These are phyloP conservation scores for Urocolius indicus DNA, from an alignment of 2,113 vertebrate species.

Conservation along the genomic window DNA sequence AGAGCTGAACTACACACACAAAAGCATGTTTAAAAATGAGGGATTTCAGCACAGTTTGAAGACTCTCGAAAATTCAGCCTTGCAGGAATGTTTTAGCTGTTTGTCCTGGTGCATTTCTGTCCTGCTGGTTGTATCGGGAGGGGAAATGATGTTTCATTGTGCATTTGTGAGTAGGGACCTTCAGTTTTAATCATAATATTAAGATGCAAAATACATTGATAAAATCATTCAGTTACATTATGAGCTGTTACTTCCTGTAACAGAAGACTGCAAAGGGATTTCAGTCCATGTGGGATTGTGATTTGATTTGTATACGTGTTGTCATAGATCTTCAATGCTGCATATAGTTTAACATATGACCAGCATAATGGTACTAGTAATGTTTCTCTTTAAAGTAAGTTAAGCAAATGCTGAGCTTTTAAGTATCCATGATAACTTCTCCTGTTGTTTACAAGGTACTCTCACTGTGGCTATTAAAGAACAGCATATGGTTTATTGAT, in stretches of 20 bases:
- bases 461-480: constrained; percentile 18
- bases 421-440: neutral
- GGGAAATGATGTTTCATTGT: neutral
- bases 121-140: neutral
- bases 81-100: neutral
- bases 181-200: neutral
- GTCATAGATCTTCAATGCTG: neutral
- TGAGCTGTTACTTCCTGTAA: neutral
- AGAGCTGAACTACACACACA: neutral
- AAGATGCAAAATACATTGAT: neutral
- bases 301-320: neutral
- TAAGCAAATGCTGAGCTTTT: constrained; percentile 28
- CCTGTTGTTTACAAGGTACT: neutral
- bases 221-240: neutral
- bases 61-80: neutral
- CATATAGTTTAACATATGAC: neutral
- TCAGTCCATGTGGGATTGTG: neutral
- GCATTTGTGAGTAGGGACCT: neutral
- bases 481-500: constrained; percentile 25
- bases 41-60: neutral
- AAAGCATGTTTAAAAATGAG: neutral
- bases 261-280: neutral
- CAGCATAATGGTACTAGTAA: neutral
- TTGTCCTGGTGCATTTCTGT: neutral
- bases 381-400: constrained; percentile 6